Evolutionary conservation across 2,888 invertebrate species (phyloP).

Genomic region (Entomobrya proxima): DNA sequence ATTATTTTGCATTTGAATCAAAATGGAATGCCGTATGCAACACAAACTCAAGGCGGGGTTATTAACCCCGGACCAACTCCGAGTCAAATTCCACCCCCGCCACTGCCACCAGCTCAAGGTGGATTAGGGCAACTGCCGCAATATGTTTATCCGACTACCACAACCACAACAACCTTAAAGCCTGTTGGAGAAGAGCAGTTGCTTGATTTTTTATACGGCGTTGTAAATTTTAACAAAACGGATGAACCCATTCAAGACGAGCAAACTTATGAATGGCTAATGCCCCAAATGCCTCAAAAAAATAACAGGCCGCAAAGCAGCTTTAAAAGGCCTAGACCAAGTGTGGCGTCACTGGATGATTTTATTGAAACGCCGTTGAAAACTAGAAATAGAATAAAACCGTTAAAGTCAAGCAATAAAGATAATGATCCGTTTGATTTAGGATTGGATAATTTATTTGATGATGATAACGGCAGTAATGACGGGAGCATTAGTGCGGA

Average conservation of each 20-base stretch:
- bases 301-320: too few relatives aligned
- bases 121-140: too few relatives aligned
- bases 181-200: constrained; percentile 52
- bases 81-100: too few relatives aligned
- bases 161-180: constrained; percentile 15
- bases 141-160: too few relatives aligned
- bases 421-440: not conserved
- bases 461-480: not conserved
- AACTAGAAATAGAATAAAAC: not conserved
- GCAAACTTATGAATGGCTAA: constrained; percentile 8
- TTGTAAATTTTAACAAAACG: constrained; percentile 55
- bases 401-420: not conserved
- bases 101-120: not conserved
- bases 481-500: too few relatives aligned
- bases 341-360: not conserved
- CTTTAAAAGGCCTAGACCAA: too few relatives aligned
- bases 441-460: not conserved
- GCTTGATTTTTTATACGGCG: constrained; percentile 54
- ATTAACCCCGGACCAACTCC: not conserved
- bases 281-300: not conserved
- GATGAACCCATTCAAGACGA: not conserved
- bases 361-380: constrained; percentile 31
- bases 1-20: constrained; percentile 68
- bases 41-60: not conserved
- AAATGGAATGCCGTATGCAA: constrained; percentile 58